Evolutionary conservation across 2,888 invertebrate species (phyloP).

Genomic region (Ennomos erosarius): DNA sequence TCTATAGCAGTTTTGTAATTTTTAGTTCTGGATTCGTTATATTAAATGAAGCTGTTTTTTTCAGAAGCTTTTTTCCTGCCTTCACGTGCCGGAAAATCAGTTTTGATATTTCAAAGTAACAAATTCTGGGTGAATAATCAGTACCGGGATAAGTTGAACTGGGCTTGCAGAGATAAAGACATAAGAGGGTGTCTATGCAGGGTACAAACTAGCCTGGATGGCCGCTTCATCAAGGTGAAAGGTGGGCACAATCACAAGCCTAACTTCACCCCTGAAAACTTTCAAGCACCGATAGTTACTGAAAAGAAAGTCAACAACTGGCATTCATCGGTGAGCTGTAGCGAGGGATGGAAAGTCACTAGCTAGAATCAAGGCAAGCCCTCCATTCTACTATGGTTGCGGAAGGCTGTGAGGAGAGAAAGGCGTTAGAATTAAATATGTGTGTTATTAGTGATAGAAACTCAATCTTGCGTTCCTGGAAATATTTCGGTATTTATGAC

Average conservation of each 20-base stretch:
- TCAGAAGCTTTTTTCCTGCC: constrained; percentile 79
- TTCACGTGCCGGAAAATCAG: constrained; percentile 78
- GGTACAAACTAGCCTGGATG: constrained; percentile 79
- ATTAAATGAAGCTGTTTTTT: constrained; percentile 27
- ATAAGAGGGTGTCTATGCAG: constrained; percentile 72
- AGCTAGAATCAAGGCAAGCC: constrained; percentile 22
- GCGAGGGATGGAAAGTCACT: constrained; percentile 28
- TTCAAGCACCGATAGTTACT: constrained; percentile 54
- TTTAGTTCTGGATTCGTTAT: constrained; percentile 1
- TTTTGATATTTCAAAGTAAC: constrained; percentile 74
- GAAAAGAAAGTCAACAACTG: constrained; percentile 46
- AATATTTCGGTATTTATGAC: constrained; percentile 1
- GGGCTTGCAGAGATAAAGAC: constrained; percentile 81
- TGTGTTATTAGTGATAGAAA: constrained; percentile 33
- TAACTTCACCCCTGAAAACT: constrained; percentile 75
- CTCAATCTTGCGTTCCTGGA: constrained; percentile 28
- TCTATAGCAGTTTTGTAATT: not conserved
- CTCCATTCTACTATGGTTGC: constrained; percentile 10
- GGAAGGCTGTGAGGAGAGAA: constrained; percentile 34
- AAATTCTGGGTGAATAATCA: constrained; percentile 83
- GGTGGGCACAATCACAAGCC: constrained; percentile 73
- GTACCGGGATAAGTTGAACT: constrained; percentile 76
- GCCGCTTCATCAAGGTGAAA: constrained; percentile 72
- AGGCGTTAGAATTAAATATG: constrained; percentile 23
- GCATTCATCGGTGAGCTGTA: constrained; percentile 21